Conservation (phyloP, 2,113 vertebrate genomes). For the Leptosomus discolor region DNA sequence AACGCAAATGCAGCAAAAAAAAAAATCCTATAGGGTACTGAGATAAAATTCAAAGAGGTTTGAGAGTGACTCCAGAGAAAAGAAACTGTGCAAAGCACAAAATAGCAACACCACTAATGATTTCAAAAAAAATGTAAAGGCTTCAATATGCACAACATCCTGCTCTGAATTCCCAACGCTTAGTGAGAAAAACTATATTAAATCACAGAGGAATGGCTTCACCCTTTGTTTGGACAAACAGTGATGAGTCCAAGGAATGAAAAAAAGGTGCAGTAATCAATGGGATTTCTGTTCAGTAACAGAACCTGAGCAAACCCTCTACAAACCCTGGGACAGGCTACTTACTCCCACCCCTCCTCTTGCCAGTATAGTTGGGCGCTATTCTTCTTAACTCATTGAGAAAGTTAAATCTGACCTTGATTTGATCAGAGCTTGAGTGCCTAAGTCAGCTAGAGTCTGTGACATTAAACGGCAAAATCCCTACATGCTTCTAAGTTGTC, state of each 20-base stretch:
- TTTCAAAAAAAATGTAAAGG: background rate
- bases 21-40: background rate
- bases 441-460: background rate
- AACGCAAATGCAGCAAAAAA: slow-evolving; percentile 41
- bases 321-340: background rate
- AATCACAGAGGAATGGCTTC: background rate
- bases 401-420: background rate
- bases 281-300: background rate
- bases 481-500: background rate
- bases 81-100: background rate
- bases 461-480: background rate
- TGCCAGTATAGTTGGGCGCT: background rate
- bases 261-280: background rate
- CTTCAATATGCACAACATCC: background rate
- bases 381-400: background rate
- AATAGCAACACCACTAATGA: background rate
- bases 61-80: background rate
- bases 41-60: background rate
- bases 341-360: background rate
- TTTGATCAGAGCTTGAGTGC: background rate
- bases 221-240: background rate
- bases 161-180: background rate
- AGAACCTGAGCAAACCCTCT: background rate
- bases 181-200: background rate
- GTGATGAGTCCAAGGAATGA: background rate